Evolutionary conservation across 2,888 invertebrate species (phyloP).

Genomic region (Conistra vaccinii): DNA sequence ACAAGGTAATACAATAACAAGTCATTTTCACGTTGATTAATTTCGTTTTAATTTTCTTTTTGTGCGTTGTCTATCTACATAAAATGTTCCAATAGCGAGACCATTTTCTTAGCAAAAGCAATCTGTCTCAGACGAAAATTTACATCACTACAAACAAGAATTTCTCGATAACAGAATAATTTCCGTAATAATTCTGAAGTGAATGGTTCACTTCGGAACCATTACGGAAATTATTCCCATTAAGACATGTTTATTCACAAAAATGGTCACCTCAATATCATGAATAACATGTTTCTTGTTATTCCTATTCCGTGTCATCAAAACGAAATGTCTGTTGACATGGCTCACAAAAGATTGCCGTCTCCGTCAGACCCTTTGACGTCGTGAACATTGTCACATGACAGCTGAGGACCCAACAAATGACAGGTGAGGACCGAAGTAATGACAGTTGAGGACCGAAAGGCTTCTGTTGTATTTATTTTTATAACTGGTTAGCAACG

Average conservation of each 20-base stretch:
- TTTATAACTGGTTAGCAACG: slow-evolving; percentile 27
- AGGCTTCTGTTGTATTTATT: slow-evolving; percentile 42
- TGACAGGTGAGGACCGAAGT: slow-evolving; percentile 26
- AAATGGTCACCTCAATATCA: slow-evolving; percentile 10
- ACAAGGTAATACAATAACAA: not conserved
- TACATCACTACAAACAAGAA: not conserved
- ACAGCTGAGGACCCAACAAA: slow-evolving; percentile 45
- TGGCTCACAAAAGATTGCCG: slow-evolving; percentile 50
- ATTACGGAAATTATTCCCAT: slow-evolving; percentile 23
- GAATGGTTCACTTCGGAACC: not conserved
- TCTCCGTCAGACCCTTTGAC: slow-evolving; percentile 51
- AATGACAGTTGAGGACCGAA: slow-evolving; percentile 20
- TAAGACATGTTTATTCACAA: slow-evolving; percentile 4
- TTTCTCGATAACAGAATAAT: no score
- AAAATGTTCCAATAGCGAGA: not conserved
- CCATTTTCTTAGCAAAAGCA: not conserved
- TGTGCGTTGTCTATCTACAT: not conserved
- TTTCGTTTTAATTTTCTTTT: not conserved
- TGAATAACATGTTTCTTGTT: slow-evolving; percentile 31
- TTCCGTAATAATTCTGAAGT: no score
- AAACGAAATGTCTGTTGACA: slow-evolving; percentile 62
- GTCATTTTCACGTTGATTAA: not conserved
- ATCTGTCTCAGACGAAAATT: not conserved
- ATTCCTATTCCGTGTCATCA: slow-evolving; percentile 46
- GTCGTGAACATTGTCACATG: slow-evolving; percentile 46